Percentiles rank a stretch among this genome's conserved stretches.
These are phyloP conservation scores for Drosophila falleni DNA, from an alignment of 2,888 invertebrate genomes.

Conservation along the genomic window DNA sequence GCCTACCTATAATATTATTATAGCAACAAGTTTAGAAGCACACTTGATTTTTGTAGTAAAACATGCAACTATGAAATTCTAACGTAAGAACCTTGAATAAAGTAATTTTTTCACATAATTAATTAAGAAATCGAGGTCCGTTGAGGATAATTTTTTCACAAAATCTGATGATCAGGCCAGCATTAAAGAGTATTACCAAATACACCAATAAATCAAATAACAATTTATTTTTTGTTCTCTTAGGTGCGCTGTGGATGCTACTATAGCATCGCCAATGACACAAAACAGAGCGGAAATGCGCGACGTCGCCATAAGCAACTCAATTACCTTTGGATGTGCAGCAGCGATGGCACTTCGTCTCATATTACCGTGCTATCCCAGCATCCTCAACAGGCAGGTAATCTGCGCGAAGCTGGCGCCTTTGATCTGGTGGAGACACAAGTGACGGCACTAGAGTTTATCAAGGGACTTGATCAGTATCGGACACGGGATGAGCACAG, in stretches of 20 bases:
- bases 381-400: constrained; percentile 90
- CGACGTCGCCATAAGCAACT: constrained; percentile 89
- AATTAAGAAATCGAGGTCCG: too few relatives aligned
- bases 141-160: too few relatives aligned
- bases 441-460: constrained; percentile 93
- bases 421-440: constrained; percentile 93
- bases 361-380: constrained; percentile 92
- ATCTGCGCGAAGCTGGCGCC: constrained; percentile 90
- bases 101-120: too few relatives aligned
- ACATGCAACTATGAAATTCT: too few relatives aligned
- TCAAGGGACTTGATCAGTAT: constrained; percentile 88
- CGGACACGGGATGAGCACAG: constrained; percentile 82
- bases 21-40: too few relatives aligned
- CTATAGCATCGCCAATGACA: constrained; percentile 89
- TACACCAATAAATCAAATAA: not conserved
- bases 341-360: constrained; percentile 91
- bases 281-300: constrained; percentile 87
- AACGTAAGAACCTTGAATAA: too few relatives aligned
- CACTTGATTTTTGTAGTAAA: too few relatives aligned
- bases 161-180: too few relatives aligned
- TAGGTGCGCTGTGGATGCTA: constrained; percentile 96
- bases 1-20: too few relatives aligned
- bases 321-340: constrained; percentile 96
- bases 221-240: not conserved
- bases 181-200: too few relatives aligned